phyloP scores from a whole-genome alignment of 2,888 invertebrate genomes.

The Gisinianus flammeolus region DNA sequence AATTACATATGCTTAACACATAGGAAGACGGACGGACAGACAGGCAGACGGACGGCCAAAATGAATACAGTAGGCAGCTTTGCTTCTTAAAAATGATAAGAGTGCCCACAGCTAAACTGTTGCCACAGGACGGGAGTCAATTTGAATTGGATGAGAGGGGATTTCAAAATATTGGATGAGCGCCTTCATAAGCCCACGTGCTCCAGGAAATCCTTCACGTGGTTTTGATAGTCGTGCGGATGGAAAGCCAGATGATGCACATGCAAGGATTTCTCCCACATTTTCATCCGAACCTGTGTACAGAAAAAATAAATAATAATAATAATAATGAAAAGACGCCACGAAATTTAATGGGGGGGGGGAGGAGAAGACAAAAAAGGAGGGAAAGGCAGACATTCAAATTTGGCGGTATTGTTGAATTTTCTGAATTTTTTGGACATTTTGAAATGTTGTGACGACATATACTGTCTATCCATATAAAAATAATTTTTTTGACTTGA shows the following conservation, averaged over 20 bases:
- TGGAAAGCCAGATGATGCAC: neutral
- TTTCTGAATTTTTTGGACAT: neutral
- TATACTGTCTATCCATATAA: neutral
- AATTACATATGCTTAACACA: too few relatives aligned
- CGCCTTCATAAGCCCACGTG: too few relatives aligned
- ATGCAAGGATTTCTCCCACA: neutral
- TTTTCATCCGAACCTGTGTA: neutral
- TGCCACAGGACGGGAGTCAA: too few relatives aligned
- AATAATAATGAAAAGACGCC: neutral
- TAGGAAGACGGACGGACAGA: too few relatives aligned
- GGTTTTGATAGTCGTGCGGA: neutral
- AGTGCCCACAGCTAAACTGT: too few relatives aligned
- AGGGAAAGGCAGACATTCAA: neutral
- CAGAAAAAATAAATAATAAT: neutral
- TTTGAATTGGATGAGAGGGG: too few relatives aligned
- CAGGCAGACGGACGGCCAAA: too few relatives aligned
- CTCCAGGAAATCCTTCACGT: neutral
- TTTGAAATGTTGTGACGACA: neutral
- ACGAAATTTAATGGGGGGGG: neutral
- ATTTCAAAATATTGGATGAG: too few relatives aligned
- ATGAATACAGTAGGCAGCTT: too few relatives aligned
- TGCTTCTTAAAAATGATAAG: too few relatives aligned
- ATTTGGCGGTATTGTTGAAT: neutral
- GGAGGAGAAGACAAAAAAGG: neutral
- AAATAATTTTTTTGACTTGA: too few relatives aligned